Evolutionary conservation across 2,888 invertebrate species (phyloP).

Genomic region (Callimorpha dominula): DNA sequence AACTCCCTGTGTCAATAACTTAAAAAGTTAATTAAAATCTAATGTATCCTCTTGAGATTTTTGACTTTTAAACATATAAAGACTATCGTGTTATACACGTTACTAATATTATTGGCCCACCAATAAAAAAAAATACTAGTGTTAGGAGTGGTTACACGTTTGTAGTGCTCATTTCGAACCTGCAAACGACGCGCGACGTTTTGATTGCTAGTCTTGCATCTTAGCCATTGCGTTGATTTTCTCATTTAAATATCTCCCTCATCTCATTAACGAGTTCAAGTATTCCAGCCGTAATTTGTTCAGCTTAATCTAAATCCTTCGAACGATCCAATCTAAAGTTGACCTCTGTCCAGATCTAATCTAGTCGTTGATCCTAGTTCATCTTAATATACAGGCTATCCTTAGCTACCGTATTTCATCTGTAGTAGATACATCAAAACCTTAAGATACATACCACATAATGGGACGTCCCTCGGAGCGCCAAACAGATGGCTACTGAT

Average conservation of each 20-base stretch:
- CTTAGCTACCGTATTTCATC: conserved; percentile 12
- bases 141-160: no score
- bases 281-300: not conserved
- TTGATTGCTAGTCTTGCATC: not conserved
- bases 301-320: not conserved
- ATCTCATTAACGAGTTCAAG: not conserved
- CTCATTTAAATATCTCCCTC: not conserved
- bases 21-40: no score
- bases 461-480: conserved; percentile 61
- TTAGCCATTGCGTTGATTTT: not conserved
- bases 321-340: conserved; percentile 2
- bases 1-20: no score
- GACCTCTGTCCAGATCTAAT: conserved; percentile 3
- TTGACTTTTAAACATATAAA: no score
- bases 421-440: conserved; percentile 20
- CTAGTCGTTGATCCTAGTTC: not conserved
- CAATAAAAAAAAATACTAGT: no score
- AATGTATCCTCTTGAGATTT: no score
- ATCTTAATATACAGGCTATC: not conserved
- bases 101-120: no score
- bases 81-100: no score
- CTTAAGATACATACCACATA: conserved; percentile 37
- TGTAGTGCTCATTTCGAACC: no score
- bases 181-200: no score
- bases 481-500: conserved; percentile 66